Percentiles rank a stretch among this genome's conserved stretches.
These are phyloP conservation scores for Phorcus lineatus DNA, from an alignment of 2,888 invertebrate species.

Conservation along the genomic window DNA sequence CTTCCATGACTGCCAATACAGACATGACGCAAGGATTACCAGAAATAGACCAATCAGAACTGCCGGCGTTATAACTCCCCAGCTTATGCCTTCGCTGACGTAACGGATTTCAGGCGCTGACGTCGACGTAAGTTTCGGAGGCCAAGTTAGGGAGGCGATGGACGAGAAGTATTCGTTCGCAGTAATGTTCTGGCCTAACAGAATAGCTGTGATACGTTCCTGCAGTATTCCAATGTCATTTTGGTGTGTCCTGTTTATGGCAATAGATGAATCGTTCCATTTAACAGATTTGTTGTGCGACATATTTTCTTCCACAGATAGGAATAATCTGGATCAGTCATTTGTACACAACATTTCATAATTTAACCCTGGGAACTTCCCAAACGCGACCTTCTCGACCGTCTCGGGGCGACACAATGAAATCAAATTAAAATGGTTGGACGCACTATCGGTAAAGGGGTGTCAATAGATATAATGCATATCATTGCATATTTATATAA, in stretches of 20 bases:
- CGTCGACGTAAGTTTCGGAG: background rate
- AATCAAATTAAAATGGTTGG: too few species aligned
- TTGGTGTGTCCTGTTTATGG: background rate
- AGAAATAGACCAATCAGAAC: conserved; percentile 54
- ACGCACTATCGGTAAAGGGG: too few species aligned
- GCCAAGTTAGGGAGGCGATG: background rate
- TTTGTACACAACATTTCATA: too few species aligned
- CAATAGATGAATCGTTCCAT: background rate
- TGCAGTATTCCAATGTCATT: background rate
- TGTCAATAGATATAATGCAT: too few species aligned
- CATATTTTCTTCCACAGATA: too few species aligned
- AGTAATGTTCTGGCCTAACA: background rate
- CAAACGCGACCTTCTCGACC: too few species aligned
- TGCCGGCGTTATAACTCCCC: conserved; percentile 55
- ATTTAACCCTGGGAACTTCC: too few species aligned
- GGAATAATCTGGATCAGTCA: too few species aligned
- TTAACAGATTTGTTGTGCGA: too few species aligned
- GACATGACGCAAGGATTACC: conserved; percentile 47
- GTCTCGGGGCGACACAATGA: too few species aligned
- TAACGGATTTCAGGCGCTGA: background rate
- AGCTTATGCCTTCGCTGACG: conserved; percentile 36
- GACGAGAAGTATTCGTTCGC: background rate
- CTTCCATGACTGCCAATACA: conserved; percentile 58
- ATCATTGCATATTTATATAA: too few species aligned
- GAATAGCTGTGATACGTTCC: background rate